A percentile compares a stretch with the other conserved stretches of the same genome.
phyloP scores from a whole-genome alignment of 2,113 vertebrate genomes.

The Sardina pilchardus region DNA sequence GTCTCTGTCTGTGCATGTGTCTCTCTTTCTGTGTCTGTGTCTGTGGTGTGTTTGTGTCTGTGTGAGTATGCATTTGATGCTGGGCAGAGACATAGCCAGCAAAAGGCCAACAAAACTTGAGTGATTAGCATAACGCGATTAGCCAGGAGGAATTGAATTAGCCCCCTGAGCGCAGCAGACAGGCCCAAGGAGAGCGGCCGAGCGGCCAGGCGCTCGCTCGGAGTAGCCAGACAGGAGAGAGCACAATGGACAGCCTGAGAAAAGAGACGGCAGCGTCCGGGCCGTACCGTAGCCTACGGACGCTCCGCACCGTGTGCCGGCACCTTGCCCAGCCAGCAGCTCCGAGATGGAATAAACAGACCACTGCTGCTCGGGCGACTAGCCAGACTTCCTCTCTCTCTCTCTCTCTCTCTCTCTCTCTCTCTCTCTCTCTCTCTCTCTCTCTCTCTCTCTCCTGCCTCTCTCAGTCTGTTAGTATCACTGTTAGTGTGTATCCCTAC shows the following conservation, averaged over 20 bases:
- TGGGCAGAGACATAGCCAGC: background rate
- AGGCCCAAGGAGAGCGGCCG: background rate
- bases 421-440: background rate
- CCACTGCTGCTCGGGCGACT: conserved; percentile 28
- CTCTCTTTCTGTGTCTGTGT: background rate
- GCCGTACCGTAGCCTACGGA: too few relatives aligned
- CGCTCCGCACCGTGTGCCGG: background rate
- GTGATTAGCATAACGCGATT: conserved; percentile 41
- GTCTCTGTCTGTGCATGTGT: background rate
- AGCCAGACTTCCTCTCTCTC: conserved; percentile 37
- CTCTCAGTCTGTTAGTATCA: background rate
- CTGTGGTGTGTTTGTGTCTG: background rate
- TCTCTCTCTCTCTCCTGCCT: background rate
- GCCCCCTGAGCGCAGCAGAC: conserved; percentile 26
- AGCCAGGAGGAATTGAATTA: conserved; percentile 51
- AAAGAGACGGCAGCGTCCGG: background rate
- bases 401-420: conserved; percentile 1
- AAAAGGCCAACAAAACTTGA: conserved; percentile 42
- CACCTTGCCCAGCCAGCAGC: conserved; percentile 37
- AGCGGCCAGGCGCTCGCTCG: too few relatives aligned
- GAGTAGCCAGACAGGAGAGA: background rate
- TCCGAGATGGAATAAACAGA: conserved; percentile 44
- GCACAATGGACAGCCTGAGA: background rate
- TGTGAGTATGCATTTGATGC: background rate
- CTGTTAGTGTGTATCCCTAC: background rate